Evolutionary conservation across 1,140 invertebrate species (phyloP).

Genomic region (Pseudoatta argentina): DNA sequence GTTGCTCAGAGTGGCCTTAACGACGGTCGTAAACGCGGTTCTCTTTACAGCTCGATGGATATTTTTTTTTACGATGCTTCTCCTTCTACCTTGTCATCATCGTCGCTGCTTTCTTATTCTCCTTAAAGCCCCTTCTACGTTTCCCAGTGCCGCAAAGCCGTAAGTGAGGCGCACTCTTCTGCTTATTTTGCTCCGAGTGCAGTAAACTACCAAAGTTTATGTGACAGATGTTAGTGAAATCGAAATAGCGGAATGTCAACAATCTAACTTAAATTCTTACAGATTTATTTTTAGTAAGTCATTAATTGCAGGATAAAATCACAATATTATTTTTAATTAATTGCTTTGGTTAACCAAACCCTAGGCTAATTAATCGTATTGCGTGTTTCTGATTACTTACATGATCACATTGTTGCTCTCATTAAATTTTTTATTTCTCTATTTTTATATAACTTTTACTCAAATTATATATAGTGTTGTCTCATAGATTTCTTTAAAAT

Average conservation of each 20-base stretch:
- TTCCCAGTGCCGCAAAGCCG: slow-evolving; percentile 52
- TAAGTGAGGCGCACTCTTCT: slow-evolving; percentile 59
- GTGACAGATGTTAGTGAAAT: slow-evolving; percentile 55
- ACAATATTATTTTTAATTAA: background rate
- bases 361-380: background rate
- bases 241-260: slow-evolving; percentile 48
- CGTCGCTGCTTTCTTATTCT: slow-evolving; percentile 46
- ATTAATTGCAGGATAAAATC: background rate
- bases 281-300: slow-evolving; percentile 15
- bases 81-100: slow-evolving; percentile 23
- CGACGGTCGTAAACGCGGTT: slow-evolving; percentile 81
- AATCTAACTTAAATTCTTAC: slow-evolving; percentile 24
- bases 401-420: background rate
- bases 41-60: slow-evolving; percentile 79
- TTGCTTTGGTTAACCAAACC: background rate
- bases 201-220: slow-evolving; percentile 68
- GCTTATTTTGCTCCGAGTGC: slow-evolving; percentile 64
- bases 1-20: slow-evolving; percentile 80
- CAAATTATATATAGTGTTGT: background rate
- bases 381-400: background rate
- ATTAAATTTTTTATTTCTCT: background rate
- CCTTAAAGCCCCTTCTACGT: slow-evolving; percentile 5
- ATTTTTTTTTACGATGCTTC: background rate
- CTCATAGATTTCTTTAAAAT: background rate
- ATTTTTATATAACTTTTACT: background rate